phyloP scores from a whole-genome alignment of 2,797 vertebrate genomes.

The Valencia hispanica region DNA sequence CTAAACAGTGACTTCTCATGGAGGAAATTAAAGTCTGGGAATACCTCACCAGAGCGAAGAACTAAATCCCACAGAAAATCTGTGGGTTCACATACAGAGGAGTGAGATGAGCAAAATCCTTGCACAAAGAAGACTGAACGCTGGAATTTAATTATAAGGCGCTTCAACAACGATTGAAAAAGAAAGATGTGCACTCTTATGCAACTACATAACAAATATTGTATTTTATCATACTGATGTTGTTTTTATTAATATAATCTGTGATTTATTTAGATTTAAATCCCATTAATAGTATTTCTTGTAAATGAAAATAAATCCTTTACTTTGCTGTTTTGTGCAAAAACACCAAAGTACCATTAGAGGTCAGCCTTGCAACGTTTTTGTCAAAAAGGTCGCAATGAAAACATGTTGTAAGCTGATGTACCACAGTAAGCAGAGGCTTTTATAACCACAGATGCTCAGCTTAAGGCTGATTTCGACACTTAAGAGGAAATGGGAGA shows the following conservation, averaged over 20 bases:
- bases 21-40: background rate
- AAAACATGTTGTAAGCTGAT: slow-evolving; percentile 8
- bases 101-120: background rate
- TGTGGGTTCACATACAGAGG: background rate
- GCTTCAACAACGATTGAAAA: background rate
- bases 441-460: slow-evolving; percentile 38
- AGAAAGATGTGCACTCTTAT: background rate
- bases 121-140: background rate
- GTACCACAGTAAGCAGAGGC: slow-evolving; percentile 45
- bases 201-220: background rate
- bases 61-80: background rate
- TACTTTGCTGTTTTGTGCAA: slow-evolving; percentile 11
- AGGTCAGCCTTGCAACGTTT: slow-evolving; percentile 52
- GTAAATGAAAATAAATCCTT: background rate
- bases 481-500: slow-evolving; percentile 55
- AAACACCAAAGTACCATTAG: slow-evolving; percentile 56
- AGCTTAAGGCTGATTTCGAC: slow-evolving; percentile 34
- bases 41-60: background rate
- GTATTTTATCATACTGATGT: background rate
- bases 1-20: background rate
- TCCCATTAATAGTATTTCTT: background rate
- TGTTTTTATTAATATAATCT: background rate
- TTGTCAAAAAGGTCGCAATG: slow-evolving; percentile 5
- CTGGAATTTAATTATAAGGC: background rate
- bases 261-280: background rate